Evolutionary conservation across 2,113 vertebrate species (phyloP).

Genomic region (Dermatemys mawii): DNA sequence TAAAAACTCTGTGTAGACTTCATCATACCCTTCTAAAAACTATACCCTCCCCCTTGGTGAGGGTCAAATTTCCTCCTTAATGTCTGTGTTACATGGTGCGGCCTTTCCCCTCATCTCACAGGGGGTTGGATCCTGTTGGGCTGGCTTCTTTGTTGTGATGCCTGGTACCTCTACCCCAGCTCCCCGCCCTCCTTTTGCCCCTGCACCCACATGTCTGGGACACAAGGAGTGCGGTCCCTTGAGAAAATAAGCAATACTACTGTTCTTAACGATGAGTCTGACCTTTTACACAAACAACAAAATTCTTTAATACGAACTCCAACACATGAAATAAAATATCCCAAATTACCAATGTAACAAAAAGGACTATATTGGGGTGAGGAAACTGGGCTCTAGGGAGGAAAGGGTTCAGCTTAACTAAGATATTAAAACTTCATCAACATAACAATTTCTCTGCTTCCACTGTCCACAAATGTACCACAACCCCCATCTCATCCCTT

Average conservation of each 20-base stretch:
- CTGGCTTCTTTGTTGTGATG: neutral
- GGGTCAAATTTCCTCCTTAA: neutral
- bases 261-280: neutral
- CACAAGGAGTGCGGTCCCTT: neutral
- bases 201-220: neutral
- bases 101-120: neutral
- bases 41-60: neutral
- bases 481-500: no score
- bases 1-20: neutral
- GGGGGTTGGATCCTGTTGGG: neutral
- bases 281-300: neutral
- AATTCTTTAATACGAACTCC: neutral
- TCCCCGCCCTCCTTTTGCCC: fast-evolving
- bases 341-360: no score
- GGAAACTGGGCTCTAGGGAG: no score
- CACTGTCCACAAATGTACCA: no score
- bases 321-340: neutral
- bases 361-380: no score
- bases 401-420: no score
- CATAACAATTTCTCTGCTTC: no score
- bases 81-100: neutral
- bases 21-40: neutral
- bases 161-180: neutral
- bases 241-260: neutral
- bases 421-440: no score